Percentiles rank a stretch among this genome's conserved stretches.
Conservation (phyloP, 2,113 vertebrate genomes). For the Antennarius striatus region DNA sequence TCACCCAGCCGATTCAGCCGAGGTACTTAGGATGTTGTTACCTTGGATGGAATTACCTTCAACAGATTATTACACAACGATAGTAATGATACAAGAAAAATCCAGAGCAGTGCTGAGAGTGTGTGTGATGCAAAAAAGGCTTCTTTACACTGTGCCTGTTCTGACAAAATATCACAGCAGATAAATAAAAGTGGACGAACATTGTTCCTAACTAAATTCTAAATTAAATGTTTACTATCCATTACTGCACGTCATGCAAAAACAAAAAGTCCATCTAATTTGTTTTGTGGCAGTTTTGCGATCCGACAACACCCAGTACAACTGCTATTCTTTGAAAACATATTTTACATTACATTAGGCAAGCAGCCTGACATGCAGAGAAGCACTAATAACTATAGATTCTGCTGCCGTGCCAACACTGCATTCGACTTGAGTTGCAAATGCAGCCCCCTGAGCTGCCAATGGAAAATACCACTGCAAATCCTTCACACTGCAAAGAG, state of each 20-base stretch:
- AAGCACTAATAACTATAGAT: conserved; percentile 39
- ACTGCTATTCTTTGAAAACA: conserved; percentile 10
- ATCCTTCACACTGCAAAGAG: conserved; percentile 47
- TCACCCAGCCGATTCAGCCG: no score
- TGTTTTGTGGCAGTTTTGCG: neutral
- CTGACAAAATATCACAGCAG: conserved; percentile 9
- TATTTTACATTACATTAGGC: neutral
- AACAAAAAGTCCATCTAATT: neutral
- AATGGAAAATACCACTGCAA: conserved; percentile 66
- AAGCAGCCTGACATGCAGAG: conserved; percentile 16
- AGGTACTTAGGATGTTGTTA: neutral
- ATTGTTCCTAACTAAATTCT: conserved; percentile 8
- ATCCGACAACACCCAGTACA: neutral
- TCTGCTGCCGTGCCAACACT: conserved; percentile 41
- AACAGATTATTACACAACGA: neutral
- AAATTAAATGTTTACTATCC: neutral
- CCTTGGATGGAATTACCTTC: neutral
- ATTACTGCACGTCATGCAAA: no score
- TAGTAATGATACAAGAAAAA: neutral
- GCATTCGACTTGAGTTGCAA: conserved; percentile 33
- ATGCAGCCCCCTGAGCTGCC: conserved; percentile 21
- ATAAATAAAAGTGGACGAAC: conserved; percentile 8
- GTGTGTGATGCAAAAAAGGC: conserved; percentile 10
- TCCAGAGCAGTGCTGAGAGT: no score
- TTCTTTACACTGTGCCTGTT: conserved; percentile 24